Evolutionary conservation across 2,888 invertebrate genomes (phyloP), one percentile per base, ranked within the genome.

Genomic region (Nowickia ferox): DNA sequence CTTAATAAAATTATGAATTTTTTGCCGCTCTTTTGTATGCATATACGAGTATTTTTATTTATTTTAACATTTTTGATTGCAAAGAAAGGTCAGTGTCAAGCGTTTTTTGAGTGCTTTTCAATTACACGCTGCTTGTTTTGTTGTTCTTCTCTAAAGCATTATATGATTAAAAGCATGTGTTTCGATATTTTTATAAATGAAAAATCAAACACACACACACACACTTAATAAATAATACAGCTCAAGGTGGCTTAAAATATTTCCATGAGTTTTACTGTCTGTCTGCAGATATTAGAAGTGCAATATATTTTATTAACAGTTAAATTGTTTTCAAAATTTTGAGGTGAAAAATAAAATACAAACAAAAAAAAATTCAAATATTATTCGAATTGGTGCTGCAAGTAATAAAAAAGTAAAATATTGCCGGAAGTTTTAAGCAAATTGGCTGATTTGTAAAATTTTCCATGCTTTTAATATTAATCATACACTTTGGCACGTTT

Each of bases 161-260:
- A 53, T 48, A 53, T 85, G 84, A 85, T 85, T 81, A 77, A 85
- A 78, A 81, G 74, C 84, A 85, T 72, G 61, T 85, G 84, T 74
- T 80, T 74, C 30, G 63, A 81, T 72, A 85, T 78, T 85, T 85
- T 85, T 78, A 85, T 81, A 81, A 81, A 77, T 19, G 63, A 65
- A 71, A 55, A 61, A 57, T 59, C 44, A 55, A 3, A 61, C 38
- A 42, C n/a, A 44, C 8, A 63, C 38, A 59, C 11, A 19, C 19
- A 13, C 17, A 19, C 8, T 61, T 30, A 17, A 38, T 17, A 46
- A 76, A 65, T 59, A 38, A 48, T 15, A 66, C n/a, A 19, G 65
- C 15, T 57, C 79, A 80, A 80, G 79, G 72, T 80, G 40, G 65
- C 72, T 30, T 30, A 30, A 30, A 30, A 15, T 13, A 48, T n/a